A percentile compares a stretch with the other conserved stretches of the same genome.
Conservation (phyloP, 2,888 invertebrate species). For the Meganola albula region DNA sequence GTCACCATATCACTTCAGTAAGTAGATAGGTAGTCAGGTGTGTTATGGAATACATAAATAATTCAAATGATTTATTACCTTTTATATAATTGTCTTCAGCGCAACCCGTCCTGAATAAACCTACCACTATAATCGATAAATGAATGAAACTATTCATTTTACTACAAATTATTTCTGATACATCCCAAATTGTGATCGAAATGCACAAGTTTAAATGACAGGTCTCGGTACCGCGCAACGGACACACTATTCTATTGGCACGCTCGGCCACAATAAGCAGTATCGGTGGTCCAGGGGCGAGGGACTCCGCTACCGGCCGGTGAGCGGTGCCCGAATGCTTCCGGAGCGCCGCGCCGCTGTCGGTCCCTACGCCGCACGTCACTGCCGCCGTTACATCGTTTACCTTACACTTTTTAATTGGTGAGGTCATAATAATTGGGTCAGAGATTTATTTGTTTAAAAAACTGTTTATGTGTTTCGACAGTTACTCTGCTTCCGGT, state of each 20-base stretch:
- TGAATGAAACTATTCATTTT: slow-evolving; percentile 42
- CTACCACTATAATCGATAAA: slow-evolving; percentile 31
- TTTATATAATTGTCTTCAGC: slow-evolving; percentile 51
- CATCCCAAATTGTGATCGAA: slow-evolving; percentile 40
- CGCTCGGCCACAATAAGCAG: slow-evolving; percentile 62
- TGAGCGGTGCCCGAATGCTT: slow-evolving; percentile 49
- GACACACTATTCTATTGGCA: slow-evolving; percentile 73
- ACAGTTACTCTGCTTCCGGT: slow-evolving; percentile 35
- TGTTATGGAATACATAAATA: too few species aligned
- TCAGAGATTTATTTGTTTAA: slow-evolving; percentile 57
- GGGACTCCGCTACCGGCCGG: slow-evolving; percentile 55
- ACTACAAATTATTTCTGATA: slow-evolving; percentile 26
- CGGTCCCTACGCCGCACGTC: slow-evolving; percentile 46
- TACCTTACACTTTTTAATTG: slow-evolving; percentile 75
- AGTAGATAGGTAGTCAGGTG: too few species aligned
- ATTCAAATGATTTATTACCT: too few species aligned
- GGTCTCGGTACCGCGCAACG: slow-evolving; percentile 56
- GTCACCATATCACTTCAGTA: too few species aligned
- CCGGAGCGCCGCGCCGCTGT: slow-evolving; percentile 56
- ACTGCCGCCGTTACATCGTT: slow-evolving; percentile 47
- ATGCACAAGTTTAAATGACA: slow-evolving; percentile 44
- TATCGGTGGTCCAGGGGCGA: slow-evolving; percentile 52
- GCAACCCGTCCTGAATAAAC: slow-evolving; percentile 34
- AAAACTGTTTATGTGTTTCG: slow-evolving; percentile 40
- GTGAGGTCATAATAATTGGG: slow-evolving; percentile 73